Base-by-base conservation (phyloP, 2,113 vertebrate genomes). In the Verasper variegatus region DNA sequence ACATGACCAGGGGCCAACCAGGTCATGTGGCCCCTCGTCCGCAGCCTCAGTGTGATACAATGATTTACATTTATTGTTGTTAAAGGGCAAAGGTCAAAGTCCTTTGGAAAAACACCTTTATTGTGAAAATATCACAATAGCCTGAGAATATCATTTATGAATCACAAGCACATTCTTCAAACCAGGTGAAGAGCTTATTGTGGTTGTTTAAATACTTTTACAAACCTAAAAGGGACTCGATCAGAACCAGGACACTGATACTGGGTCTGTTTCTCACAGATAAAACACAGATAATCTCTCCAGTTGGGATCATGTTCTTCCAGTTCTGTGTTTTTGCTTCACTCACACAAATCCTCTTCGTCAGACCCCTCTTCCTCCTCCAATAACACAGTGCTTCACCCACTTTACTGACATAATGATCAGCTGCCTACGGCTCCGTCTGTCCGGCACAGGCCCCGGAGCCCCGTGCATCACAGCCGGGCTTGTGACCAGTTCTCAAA, bases 401-500 rank as follows among this genome's bases (percentile, higher is more conserved):
- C 67, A 71, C 64, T 80, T 78, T 55, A 71, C 61, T 45, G n/a
- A 18, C 68, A 74, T 51, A 81, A 42, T 42, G 40, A 83, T 80
- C 76, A 70, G 84, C 78, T 26, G 81, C 83, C 78, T 69, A 55
- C 70, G 74, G 78, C 82, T 84, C 47, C 1, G 73, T 68, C 82
- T 73, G 72, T 74, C 74, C 91, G 83, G 82, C 77, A 42, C 67
- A 8, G 71, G 40, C 51, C 72, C 78, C 66, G 65, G 71, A 89
- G 86, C 84, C 87, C 78, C 68, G 17, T 4, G 83, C 86, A 85
- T 89, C 87, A 87, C 55, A 21, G 76, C 56, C 87, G 91, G 91
- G 92, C 90, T 60, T 26, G 54, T 21, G 72, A 85, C 85, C 83
- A 91, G 27, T 5, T 85, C 20, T 17, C 86, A 80, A 86, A 86